These are phyloP conservation scores for Aphelocoma californica DNA, from an alignment of 2,797 vertebrate genomes.

Conservation along the genomic window DNA sequence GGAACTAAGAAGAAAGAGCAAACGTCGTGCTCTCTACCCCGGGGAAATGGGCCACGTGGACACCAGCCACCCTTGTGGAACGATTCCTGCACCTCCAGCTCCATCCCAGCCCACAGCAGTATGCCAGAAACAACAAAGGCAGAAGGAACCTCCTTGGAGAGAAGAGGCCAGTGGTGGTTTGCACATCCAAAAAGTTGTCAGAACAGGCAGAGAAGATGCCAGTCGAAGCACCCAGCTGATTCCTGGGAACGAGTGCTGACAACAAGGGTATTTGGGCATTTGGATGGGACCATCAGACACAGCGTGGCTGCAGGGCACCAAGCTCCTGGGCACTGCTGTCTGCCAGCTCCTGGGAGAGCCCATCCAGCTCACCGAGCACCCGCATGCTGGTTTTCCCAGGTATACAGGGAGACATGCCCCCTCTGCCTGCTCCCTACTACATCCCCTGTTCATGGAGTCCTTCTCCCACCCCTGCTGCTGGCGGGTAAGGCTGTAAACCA, in stretches of 20 bases:
- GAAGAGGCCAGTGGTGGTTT: rapidly evolving
- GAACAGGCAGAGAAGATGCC: neutral
- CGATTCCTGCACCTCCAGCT: neutral
- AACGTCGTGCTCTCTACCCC: rapidly evolving
- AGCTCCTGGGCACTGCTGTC: neutral
- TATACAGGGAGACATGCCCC: rapidly evolving
- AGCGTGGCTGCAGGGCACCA: rapidly evolving
- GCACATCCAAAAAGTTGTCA: neutral
- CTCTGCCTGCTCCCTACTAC: neutral
- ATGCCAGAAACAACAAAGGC: neutral
- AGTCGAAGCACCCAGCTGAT: rapidly evolving
- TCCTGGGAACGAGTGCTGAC: neutral
- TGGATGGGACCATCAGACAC: no score
- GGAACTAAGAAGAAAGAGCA: rapidly evolving
- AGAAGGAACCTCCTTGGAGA: neutral
- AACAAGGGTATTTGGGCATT: no score
- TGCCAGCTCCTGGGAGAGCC: neutral
- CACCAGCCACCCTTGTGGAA: rapidly evolving
- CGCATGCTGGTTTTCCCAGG: rapidly evolving
- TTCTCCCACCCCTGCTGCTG: neutral
- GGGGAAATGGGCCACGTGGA: rapidly evolving
- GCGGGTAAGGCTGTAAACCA: neutral
- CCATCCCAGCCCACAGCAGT: no score
- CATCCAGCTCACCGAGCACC: rapidly evolving
- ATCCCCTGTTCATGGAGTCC: neutral